Base-by-base conservation (phyloP, 2,888 invertebrate genomes). In the Caenorhabditis sp. region DNA sequence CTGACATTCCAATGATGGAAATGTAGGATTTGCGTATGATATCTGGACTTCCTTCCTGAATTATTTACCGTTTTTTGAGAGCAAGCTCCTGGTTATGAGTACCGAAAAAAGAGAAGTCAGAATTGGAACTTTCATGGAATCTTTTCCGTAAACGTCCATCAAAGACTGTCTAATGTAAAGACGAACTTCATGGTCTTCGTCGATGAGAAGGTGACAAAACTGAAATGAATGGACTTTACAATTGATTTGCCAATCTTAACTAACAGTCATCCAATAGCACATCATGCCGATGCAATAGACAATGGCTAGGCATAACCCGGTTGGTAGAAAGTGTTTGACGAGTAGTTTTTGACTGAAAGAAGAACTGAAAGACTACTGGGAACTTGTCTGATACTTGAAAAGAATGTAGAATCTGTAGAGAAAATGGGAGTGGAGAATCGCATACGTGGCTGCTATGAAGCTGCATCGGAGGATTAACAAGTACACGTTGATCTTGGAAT, bases 401-500 rank as follows among this genome's bases (percentile, higher is more conserved):
- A 70, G 47, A 37, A 61, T 24, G 26, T 61, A 28, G 22, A 51
- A 70, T 22, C 70, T 5, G 32, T 70, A 60, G 6, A 61, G 18
- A 26, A 70, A 70, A n/a, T 70, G 70, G 22, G 60, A 28, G 20
- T 70, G 70, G 2, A 70, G 35, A 13, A 70, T 70, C 4, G 37
- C 61, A 22, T 71, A 71, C 2, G 70, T 53, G 15, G 26, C 70
- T 1, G 70, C 53, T 8, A 71, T 62, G 8, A 62, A 55, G 18
- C 70, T 62, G 32, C 61, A 62, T 5, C 70, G 37, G 3, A 71
- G 35, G 2, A 28, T 18, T 1, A 71, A 60, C 5, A 35, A 11
- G 4, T 26, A 44, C 28, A 35, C 28, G 28, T 56, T 11, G 15
- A 53, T 22, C 20, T 11, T 13, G n/a, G 35, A 35, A 20, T 26